phyloP scores from a whole-genome alignment of 2,888 invertebrate species.

The Drosophila picticornis region DNA sequence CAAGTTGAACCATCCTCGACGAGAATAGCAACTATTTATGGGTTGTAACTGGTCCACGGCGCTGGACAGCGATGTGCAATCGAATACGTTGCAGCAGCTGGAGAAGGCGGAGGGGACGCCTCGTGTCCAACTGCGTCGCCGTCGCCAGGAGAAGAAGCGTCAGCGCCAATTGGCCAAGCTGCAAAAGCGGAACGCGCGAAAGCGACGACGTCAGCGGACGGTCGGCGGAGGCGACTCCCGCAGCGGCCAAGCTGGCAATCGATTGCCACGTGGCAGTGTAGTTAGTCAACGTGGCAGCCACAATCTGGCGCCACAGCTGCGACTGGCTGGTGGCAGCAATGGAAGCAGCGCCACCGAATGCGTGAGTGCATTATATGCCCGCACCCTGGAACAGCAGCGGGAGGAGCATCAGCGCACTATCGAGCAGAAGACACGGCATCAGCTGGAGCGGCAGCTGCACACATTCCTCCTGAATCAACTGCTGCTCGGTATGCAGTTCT shows the following conservation, averaged over 20 bases:
- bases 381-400: conserved; percentile 72
- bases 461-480: conserved; percentile 92
- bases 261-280: conserved; percentile 18
- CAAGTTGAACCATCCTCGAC: background rate
- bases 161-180: conserved; percentile 75
- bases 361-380: conserved; percentile 65
- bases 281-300: conserved; percentile 14
- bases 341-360: conserved; percentile 61
- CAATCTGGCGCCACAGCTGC: conserved; percentile 53
- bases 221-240: background rate
- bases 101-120: conserved; percentile 60
- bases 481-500: conserved; percentile 91
- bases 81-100: conserved; percentile 80
- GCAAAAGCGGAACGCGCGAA: conserved; percentile 77
- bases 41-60: conserved; percentile 82
- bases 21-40: conserved; percentile 58
- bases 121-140: conserved; percentile 50
- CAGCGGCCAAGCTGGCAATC: background rate
- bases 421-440: conserved; percentile 85
- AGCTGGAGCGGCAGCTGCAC: conserved; percentile 88
- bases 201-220: conserved; percentile 44
- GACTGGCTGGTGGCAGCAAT: conserved; percentile 68
- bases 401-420: conserved; percentile 75
- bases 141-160: conserved; percentile 77
- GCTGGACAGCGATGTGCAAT: conserved; percentile 48